Percentiles rank a stretch among this genome's conserved stretches.
These are phyloP conservation scores for Bombus superbus DNA, from an alignment of 1,140 invertebrate species.

Conservation along the genomic window DNA sequence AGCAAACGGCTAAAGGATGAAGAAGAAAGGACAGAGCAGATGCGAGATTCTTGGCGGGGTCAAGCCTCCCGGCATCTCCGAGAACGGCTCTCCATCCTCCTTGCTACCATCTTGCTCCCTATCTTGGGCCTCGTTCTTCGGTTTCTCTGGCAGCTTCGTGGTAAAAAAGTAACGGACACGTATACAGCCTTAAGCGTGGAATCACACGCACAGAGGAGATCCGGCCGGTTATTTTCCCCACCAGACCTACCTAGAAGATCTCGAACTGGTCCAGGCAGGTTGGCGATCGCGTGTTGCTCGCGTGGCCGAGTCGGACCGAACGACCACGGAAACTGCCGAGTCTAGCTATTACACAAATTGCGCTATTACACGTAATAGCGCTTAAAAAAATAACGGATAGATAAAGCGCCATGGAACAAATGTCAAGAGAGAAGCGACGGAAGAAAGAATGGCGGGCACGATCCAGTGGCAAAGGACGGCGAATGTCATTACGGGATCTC, in stretches of 20 bases:
- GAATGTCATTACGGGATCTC: background rate
- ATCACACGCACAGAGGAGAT: constrained; percentile 47
- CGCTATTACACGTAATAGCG: constrained; percentile 75
- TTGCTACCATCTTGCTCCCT: background rate
- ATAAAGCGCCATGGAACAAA: constrained; percentile 35
- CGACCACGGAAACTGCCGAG: constrained; percentile 70
- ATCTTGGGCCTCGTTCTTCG: constrained; percentile 41
- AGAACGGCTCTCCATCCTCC: constrained; percentile 46
- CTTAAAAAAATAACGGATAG: constrained; percentile 68
- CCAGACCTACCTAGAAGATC: constrained; percentile 52
- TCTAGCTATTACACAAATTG: constrained; percentile 76
- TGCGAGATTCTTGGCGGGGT: constrained; percentile 75
- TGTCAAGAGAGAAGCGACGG: background rate
- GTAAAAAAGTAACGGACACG: constrained; percentile 64
- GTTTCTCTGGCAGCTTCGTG: constrained; percentile 35
- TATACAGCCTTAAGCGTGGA: constrained; percentile 39
- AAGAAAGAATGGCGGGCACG: background rate
- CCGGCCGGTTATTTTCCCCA: constrained; percentile 54
- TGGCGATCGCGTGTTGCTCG: constrained; percentile 80
- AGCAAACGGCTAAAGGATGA: constrained; percentile 28
- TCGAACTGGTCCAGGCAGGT: constrained; percentile 67
- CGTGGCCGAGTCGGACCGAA: constrained; percentile 77
- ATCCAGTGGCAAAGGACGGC: background rate
- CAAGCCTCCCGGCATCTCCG: constrained; percentile 69
- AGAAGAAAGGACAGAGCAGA: constrained; percentile 65